Base-by-base conservation (phyloP, 2,888 invertebrate genomes). In the Latheticus oryzae region DNA sequence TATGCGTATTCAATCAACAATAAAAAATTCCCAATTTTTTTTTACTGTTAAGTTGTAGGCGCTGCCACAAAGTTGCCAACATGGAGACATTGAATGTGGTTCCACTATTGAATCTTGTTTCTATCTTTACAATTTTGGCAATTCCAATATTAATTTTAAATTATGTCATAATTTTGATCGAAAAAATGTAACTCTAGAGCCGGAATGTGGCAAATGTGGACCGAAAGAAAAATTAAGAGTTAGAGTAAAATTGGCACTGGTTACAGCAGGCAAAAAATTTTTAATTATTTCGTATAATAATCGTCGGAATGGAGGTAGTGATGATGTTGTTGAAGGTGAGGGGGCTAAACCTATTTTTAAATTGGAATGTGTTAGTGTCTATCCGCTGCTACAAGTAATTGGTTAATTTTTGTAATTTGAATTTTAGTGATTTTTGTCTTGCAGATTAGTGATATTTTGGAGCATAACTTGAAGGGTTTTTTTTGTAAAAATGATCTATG, bases 61-160 rank as follows among this genome's bases (percentile, higher is more conserved):
- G 5, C 67, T 68, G 9, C 81, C 81, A 1, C 68, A 68, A n/a
- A 64, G 67, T 24, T 52, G 74, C 11, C 66, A 76, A 60, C 76
- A 80, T 38, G 76, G 72, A 1, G 60, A 71, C 19, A 53, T 73
- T 4, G 60, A 63, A 28, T 77, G 73, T 57, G 73, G 72, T 7
- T 60, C 67, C 11, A 56, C 59, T 1, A 68, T 68, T 19, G 60
- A 70, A 13, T 62, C 70, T 2, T 63, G 66, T 28, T 80, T 81
- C 50, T 60, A 73, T 23, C 32, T 80, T 8, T 76, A 73, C 54
- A 82, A 82, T 69, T 77, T 77, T 58, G 79, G 81, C 16, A 35
- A 65, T 11, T 76, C 79, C 1, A 66, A 71, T 2, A 73, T 81
- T 9, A 69, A 74, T 58, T 81, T 74, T 57, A 57, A 70, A 35